Base-by-base conservation (phyloP, 2,888 invertebrate genomes). In the Lacanobia oleracea region DNA sequence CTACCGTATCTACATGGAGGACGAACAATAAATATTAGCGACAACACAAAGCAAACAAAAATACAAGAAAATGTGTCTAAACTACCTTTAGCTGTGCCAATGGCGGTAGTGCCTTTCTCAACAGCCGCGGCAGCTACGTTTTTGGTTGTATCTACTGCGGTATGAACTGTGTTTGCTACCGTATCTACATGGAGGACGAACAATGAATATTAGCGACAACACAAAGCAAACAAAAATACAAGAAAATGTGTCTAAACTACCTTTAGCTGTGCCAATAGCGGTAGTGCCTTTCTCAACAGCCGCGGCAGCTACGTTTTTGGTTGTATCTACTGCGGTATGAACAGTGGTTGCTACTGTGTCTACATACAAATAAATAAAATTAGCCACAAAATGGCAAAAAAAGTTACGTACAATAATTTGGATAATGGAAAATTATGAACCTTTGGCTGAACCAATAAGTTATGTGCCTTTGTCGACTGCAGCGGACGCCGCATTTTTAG, bases 401-500 rank as follows among this genome's bases (percentile, higher is more conserved):
- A 66, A 45, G 23, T 53, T n/a, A 60, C 23, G 18, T 7, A 57
- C 18, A 53, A 70, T 12, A 51, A 21, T 48, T 54, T 27, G 21
- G n/a, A 18, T 7, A 16, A 45, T 40, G 9, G 48, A 65, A 54
- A 40, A 10, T n/a, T 14, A 66, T 56, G n/a, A 45, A 88, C 79
- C 82, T 79, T 81, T 81, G 10, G 63, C 72, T 68, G 79, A 72
- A 60, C 82, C 72, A 66, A 82, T 60, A 54, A 82, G 59, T 60
- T 70, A 79, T 71, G 88, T 84, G 70, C 91, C 79, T 79, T 89
- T 91, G 21, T 91, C 91, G 67, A 90, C 85, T 18, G 89, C 90
- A 4, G 90, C 82, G 18, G 90, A 75, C 0, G 91, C 90, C 12
- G 86, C 86, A 79, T 89, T 91, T 82, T 92, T 92, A 16, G 91